Percentiles rank a stretch among this genome's conserved stretches.
Evolutionary conservation across 1,140 invertebrate species (phyloP).

Genomic region (Amyelois transitella): DNA sequence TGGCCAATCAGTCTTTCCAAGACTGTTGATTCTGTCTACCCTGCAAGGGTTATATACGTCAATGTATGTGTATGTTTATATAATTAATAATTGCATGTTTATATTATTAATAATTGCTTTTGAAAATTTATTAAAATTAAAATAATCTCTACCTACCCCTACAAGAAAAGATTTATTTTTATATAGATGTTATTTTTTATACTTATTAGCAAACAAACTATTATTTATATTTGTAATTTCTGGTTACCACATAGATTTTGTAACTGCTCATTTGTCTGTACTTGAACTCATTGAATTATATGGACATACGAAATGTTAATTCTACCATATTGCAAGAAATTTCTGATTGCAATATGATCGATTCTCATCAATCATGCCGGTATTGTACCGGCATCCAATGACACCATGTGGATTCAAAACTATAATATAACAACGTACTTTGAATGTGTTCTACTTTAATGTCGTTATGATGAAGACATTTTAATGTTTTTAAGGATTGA

Average conservation of each 20-base stretch:
- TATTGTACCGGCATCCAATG: constrained; percentile 41
- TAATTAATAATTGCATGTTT: too few relatives aligned
- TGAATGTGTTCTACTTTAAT: neutral
- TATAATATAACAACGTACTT: constrained; percentile 19
- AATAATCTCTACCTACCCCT: too few relatives aligned
- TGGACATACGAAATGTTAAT: constrained; percentile 19
- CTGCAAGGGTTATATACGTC: too few relatives aligned
- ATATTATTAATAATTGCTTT: too few relatives aligned
- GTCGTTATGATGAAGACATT: neutral
- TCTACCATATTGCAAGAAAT: constrained; percentile 21
- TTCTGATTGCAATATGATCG: constrained; percentile 35
- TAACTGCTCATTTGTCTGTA: constrained; percentile 10
- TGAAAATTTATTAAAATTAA: too few relatives aligned
- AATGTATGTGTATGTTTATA: too few relatives aligned
- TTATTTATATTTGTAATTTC: neutral
- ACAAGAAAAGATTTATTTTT: too few relatives aligned
- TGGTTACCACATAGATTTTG: constrained; percentile 9
- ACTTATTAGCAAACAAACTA: neutral
- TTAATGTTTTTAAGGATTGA: constrained; percentile 4
- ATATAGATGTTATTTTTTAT: too few relatives aligned
- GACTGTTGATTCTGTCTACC: too few relatives aligned
- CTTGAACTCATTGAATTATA: constrained; percentile 19
- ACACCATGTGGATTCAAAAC: constrained; percentile 22
- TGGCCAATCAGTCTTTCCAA: too few relatives aligned
- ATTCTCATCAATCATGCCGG: constrained; percentile 36